Conservation (phyloP, 2,797 vertebrate species). For the Hydrocynus forskahlii region DNA sequence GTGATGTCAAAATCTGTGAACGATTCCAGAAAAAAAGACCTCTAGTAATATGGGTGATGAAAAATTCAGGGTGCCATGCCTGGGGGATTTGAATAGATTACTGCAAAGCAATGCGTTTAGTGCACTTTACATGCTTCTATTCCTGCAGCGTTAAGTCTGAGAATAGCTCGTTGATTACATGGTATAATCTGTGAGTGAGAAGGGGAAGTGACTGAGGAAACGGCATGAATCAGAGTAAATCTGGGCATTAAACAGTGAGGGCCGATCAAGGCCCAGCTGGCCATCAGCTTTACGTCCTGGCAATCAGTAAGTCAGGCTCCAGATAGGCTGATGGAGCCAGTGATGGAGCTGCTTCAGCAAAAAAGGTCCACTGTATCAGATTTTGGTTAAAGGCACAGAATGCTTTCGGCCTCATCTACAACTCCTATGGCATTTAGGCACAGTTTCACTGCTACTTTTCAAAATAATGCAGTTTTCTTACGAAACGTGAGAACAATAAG, state of each 20-base stretch:
- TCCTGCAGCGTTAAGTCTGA: constrained; percentile 23
- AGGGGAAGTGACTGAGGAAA: constrained; percentile 19
- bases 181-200: constrained; percentile 23
- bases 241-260: constrained; percentile 24
- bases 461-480: constrained; percentile 22
- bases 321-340: constrained; percentile 11
- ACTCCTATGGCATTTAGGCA: constrained; percentile 1
- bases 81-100: constrained; percentile 29
- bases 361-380: constrained; percentile 1
- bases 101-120: constrained; percentile 17
- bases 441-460: constrained; percentile 8
- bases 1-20: constrained; percentile 18
- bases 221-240: constrained; percentile 34
- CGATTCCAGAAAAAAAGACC: constrained; percentile 20
- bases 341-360: neutral
- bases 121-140: constrained; percentile 5
- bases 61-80: constrained; percentile 16
- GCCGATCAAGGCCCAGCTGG: constrained; percentile 25
- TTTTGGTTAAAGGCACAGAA: constrained; percentile 13
- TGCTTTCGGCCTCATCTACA: neutral
- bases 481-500: constrained; percentile 5
- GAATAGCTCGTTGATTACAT: constrained; percentile 43
- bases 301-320: neutral
- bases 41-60: constrained; percentile 24
- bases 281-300: constrained; percentile 17